phyloP scores from a whole-genome alignment of 2,113 vertebrate species.

The Cyrtonyx montezumae region DNA sequence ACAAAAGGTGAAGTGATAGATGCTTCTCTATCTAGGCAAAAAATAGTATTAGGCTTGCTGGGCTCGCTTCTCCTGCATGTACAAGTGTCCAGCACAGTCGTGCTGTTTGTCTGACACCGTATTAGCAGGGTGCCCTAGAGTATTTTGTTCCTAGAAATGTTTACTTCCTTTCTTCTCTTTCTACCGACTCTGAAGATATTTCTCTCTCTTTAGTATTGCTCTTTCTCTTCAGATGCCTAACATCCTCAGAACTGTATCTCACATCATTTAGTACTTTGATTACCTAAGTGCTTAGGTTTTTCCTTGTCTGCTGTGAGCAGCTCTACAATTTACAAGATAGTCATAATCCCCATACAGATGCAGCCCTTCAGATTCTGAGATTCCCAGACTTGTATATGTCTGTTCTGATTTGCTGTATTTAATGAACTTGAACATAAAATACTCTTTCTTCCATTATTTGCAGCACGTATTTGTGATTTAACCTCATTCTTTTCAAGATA shows the following conservation, averaged over 20 bases:
- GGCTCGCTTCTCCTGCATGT: not conserved
- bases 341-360: not conserved
- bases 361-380: not conserved
- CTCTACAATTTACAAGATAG: not conserved
- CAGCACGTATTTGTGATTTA: not conserved
- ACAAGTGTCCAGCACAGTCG: not conserved
- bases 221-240: not conserved
- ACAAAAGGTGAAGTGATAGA: not conserved
- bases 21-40: not conserved
- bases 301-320: not conserved
- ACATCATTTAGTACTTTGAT: not conserved
- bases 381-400: not conserved
- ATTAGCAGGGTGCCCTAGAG: not conserved
- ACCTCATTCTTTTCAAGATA: not conserved
- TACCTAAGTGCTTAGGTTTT: not conserved
- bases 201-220: not conserved
- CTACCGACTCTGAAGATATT: not conserved
- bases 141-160: not conserved
- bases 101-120: accelerated
- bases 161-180: not conserved
- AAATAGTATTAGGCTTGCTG: not conserved
- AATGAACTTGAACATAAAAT: not conserved
- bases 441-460: not conserved
- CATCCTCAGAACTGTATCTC: not conserved
- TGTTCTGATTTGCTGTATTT: not conserved